These are phyloP conservation scores for Ctenodactylus gundi DNA, from an alignment of 2,113 vertebrate species.

Conservation along the genomic window DNA sequence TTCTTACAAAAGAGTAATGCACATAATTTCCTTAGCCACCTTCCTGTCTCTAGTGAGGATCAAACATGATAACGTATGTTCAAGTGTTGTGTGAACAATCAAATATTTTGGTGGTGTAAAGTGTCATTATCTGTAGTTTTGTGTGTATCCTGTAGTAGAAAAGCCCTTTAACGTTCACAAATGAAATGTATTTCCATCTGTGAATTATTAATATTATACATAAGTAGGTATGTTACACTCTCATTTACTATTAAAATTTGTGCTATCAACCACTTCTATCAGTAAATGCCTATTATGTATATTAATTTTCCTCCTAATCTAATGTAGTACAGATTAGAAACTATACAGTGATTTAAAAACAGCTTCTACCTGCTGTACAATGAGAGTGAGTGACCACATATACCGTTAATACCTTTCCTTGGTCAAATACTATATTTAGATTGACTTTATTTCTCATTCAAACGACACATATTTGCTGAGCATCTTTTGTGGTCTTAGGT, in stretches of 20 bases:
- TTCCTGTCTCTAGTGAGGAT: background rate
- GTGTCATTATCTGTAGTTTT: background rate
- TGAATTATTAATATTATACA: background rate
- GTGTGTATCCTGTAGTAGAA: constrained; percentile 14
- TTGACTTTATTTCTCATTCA: background rate
- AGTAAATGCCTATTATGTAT: background rate
- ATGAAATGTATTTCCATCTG: constrained; percentile 2
- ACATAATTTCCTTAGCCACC: background rate
- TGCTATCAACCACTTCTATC: background rate
- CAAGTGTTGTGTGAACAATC: constrained; percentile 17
- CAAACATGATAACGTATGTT: background rate
- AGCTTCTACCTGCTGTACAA: background rate
- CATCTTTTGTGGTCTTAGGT: background rate
- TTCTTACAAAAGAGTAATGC: background rate
- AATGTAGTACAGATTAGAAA: background rate
- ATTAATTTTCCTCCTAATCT: background rate
- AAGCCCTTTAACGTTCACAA: background rate
- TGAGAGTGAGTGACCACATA: background rate
- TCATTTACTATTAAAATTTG: background rate
- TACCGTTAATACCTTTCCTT: background rate
- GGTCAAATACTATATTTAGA: background rate
- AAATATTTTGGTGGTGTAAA: background rate
- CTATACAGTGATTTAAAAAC: background rate
- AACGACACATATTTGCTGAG: background rate
- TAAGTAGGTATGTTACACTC: background rate